Conservation (phyloP, 2,888 invertebrate genomes). For the Leptinotarsa rubiginosa region DNA sequence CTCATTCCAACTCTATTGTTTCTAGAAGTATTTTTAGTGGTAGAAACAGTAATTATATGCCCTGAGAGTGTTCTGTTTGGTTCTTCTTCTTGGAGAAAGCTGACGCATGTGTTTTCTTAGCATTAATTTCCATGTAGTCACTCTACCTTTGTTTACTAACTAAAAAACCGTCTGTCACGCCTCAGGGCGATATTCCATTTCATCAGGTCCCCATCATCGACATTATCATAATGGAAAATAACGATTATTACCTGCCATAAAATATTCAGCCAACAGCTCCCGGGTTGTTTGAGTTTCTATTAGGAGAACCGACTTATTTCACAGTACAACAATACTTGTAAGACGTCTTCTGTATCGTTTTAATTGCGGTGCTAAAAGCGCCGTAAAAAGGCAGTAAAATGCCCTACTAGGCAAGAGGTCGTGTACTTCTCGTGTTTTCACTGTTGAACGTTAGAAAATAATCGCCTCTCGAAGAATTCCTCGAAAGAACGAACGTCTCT, state of each 20-base stretch:
- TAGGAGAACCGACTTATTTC: conserved; percentile 31
- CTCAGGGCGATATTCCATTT: too few species aligned
- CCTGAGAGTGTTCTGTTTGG: too few species aligned
- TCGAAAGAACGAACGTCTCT: background rate
- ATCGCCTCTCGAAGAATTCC: background rate
- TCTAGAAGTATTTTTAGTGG: too few species aligned
- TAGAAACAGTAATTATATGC: too few species aligned
- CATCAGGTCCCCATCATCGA: too few species aligned
- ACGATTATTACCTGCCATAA: background rate
- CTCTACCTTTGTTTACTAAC: too few species aligned
- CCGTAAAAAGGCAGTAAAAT: conserved; percentile 39
- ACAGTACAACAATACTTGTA: conserved; percentile 34
- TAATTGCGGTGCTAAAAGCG: conserved; percentile 37
- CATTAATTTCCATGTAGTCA: too few species aligned
- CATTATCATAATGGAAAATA: background rate
- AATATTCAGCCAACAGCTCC: conserved; percentile 3
- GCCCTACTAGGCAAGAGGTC: conserved; percentile 34
- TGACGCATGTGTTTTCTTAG: too few species aligned
- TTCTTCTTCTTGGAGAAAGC: too few species aligned
- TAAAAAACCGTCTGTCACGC: too few species aligned
- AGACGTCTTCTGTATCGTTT: conserved; percentile 32
- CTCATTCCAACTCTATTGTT: too few species aligned
- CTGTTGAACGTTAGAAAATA: conserved; percentile 13
- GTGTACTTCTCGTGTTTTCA: conserved; percentile 18
- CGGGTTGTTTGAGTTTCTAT: conserved; percentile 16